Evolutionary conservation across 2,797 vertebrate species (phyloP), one percentile per base, ranked within the genome.

Genomic region (Muraenolepis orangiensis): DNA sequence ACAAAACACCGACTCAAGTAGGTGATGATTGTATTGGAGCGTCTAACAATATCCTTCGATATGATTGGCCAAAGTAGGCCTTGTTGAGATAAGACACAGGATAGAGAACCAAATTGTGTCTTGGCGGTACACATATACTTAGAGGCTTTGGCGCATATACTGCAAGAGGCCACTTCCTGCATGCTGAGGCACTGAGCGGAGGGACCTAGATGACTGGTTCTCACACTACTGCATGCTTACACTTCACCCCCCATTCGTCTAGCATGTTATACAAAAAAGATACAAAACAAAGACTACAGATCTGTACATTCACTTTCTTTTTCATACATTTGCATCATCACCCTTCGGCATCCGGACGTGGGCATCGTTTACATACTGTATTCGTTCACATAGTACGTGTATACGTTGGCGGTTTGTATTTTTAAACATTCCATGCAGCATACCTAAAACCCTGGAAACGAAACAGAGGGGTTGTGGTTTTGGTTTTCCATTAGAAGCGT

Each of bases 161-260:
- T 66, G 72, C 72, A 66, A 42, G 76, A 84, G 73, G 89, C 77
- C 82, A 91, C 76, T 80, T 88, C 76, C 85, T 83, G 83, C 92
- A 86, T 91, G 93, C 93, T 88, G 93, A 95, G 93, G 91, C 94
- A 93, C 93, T 87, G 89, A 90, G 84, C 90, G 91, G 88, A 90
- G 80, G 81, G 76, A 88, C 86, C 74, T 80, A 85, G 81, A 85
- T 84, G 83, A 82, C 84, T 71, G 66, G 28, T 84, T 87, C 85
- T 82, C 34, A 88, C 84, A 78, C 36, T 6, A 61, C 80, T 74
- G 81, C 92, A 90, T 89, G 87, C 90, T 92, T 82, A 86, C n/a
- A 74, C 82, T 86, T 87, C 80, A 81, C 79, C 86, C 73, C 66
- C 78, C 84, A 78, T 78, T 83, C 80, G 26, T 64, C 23, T 64